A percentile compares a stretch with the other conserved stretches of the same genome.
These are phyloP conservation scores for Idaea straminata DNA, from an alignment of 2,888 invertebrate species.

Conservation along the genomic window DNA sequence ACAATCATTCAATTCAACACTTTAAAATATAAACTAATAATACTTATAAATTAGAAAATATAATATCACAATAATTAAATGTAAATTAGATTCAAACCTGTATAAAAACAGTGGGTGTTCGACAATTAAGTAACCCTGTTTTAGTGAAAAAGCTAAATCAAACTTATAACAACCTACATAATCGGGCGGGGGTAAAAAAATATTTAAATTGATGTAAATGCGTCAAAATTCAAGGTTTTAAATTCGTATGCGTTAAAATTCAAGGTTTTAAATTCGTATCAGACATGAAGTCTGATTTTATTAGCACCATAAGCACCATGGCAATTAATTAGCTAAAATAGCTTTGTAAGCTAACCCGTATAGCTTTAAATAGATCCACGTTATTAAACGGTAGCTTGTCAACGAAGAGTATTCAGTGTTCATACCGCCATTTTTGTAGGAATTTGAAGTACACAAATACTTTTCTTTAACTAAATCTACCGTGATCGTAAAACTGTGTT, in stretches of 20 bases:
- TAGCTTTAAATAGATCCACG: background rate
- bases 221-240: background rate
- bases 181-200: background rate
- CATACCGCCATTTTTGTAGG: too few species aligned
- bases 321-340: background rate
- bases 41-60: slow-evolving; percentile 1
- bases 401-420: too few species aligned
- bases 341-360: background rate
- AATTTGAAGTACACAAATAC: too few species aligned
- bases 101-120: background rate
- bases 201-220: background rate
- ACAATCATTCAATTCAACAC: background rate
- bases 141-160: background rate
- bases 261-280: background rate
- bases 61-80: background rate
- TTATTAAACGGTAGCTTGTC: too few species aligned
- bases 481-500: background rate
- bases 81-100: background rate
- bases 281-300: background rate
- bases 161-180: background rate
- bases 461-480: background rate
- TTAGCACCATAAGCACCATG: background rate
- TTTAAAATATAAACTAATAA: background rate
- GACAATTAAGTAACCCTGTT: background rate
- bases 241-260: background rate